Evolutionary conservation across 2,113 vertebrate genomes (phyloP), one percentile per base, ranked within the genome.

Genomic region (Anarrhichthys ocellatus): DNA sequence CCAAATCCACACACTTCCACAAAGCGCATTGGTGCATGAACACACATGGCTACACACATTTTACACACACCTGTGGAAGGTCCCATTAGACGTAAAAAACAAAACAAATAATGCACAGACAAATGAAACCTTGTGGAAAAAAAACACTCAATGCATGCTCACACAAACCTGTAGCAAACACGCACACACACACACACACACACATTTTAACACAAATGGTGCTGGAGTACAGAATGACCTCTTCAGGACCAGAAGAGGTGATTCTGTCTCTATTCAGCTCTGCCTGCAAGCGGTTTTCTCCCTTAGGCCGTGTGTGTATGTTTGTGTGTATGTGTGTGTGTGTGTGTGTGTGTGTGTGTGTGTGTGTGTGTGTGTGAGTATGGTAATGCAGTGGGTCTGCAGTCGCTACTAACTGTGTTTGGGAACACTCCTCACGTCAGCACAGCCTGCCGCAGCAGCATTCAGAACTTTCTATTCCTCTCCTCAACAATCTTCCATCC

Each of bases 381-480:
- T 91, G 89, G 77, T 91, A 92, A 91, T 93, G 90, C 89, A 88
- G 84, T 78, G 87, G 90, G 87, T 89, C 91, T 89, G 91, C 92
- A 92, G 92, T 89, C 70, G 42, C 85, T 76, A 76, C 87, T 81
- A 89, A 89, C 89, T 87, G 91, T 93, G 91, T 93, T 94, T 92
- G 92, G 92, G 89, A 91, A 94, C 89, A 94, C 92, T 93, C 88
- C 86, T 94, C 93, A 93, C 90, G 92, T 94, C 91, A 93, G 91
- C 89, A 93, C 80, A 89, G 90, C 77, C 88, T 88, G 89, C 92
- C 42, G 90, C 93, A 89, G 89, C 80, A 90, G 88, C 86, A 83
- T 92, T 92, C 81, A 85, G 83, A 87, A 89, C 89, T 90, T 92
- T 92, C 87, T 84, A 87, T 90, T 85, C 82, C 78, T 91, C 87